Evolutionary conservation across 2,888 invertebrate species (phyloP).

Genomic region (Geophilus truncorum): DNA sequence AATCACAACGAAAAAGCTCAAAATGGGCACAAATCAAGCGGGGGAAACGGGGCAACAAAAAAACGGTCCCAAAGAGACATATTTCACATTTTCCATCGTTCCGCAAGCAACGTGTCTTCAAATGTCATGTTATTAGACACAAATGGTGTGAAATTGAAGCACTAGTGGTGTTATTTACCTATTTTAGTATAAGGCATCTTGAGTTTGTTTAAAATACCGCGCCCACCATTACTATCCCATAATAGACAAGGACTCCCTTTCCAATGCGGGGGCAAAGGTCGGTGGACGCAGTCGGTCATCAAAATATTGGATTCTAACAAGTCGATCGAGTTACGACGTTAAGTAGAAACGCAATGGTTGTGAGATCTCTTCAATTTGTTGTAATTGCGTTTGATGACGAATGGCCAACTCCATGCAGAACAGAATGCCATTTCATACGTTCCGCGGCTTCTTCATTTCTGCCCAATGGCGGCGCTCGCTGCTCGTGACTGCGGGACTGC

Average conservation of each 20-base stretch:
- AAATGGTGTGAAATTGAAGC: neutral
- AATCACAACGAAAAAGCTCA: neutral
- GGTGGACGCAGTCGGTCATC: neutral
- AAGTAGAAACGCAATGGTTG: neutral
- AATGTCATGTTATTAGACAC: neutral
- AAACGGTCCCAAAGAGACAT: neutral
- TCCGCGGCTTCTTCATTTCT: slow-evolving; percentile 23
- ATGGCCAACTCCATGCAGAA: slow-evolving; percentile 14
- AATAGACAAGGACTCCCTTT: neutral
- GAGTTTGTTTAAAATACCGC: slow-evolving; percentile 51
- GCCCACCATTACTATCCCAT: slow-evolving; percentile 52
- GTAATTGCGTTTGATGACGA: slow-evolving; percentile 12
- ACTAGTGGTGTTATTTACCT: slow-evolving; percentile 36
- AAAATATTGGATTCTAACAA: neutral
- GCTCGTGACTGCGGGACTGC: neutral
- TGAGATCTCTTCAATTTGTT: neutral
- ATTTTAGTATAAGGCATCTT: slow-evolving; percentile 39
- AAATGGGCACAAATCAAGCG: neutral
- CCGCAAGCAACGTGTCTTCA: neutral
- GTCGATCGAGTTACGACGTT: neutral
- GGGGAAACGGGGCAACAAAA: neutral
- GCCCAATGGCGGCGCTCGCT: neutral
- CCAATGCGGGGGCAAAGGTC: slow-evolving; percentile 29
- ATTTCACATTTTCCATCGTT: neutral
- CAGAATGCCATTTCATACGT: slow-evolving; percentile 32